Evolutionary conservation across 92 coral and sea anemone genomes (phyloP).

Genomic region (Heliopora coerulea): DNA sequence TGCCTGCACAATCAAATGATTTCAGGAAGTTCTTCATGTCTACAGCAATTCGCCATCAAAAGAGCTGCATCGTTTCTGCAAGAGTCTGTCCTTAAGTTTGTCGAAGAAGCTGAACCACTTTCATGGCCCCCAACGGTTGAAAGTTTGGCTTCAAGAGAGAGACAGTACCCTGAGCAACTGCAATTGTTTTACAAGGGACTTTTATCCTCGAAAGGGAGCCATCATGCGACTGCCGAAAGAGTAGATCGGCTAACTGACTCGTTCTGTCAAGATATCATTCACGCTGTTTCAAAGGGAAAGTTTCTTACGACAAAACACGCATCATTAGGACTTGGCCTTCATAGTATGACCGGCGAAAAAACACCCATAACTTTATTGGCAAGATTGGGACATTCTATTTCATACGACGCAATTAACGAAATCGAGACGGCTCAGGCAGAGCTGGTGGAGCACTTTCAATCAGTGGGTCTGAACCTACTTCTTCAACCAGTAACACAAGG

Average conservation of each 20-base stretch:
- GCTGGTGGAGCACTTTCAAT: constrained; percentile 11
- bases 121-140: constrained; percentile 38
- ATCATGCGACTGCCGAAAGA: neutral
- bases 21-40: neutral
- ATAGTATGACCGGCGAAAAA: constrained; percentile 27
- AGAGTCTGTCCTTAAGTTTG: neutral
- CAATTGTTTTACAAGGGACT: constrained; percentile 22
- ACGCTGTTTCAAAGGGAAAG: constrained; percentile 13
- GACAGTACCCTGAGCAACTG: constrained; percentile 1
- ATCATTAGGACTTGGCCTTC: constrained; percentile 32
- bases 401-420: constrained; percentile 8
- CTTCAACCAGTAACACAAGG: constrained; percentile 6
- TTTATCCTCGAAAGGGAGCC: constrained; percentile 2
- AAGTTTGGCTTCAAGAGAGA: constrained; percentile 3
- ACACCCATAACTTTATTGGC: constrained; percentile 6
- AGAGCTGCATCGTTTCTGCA: constrained; percentile 22
- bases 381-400: constrained; percentile 29
- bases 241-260: constrained; percentile 13
- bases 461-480: neutral
- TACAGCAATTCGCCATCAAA: constrained; percentile 8
- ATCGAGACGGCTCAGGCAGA: constrained; percentile 28
- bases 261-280: constrained; percentile 22
- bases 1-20: constrained; percentile 11
- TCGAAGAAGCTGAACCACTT: constrained; percentile 15
- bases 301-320: constrained; percentile 24